Base-by-base conservation (phyloP, 2,797 vertebrate species). In the Xenops minutus region DNA sequence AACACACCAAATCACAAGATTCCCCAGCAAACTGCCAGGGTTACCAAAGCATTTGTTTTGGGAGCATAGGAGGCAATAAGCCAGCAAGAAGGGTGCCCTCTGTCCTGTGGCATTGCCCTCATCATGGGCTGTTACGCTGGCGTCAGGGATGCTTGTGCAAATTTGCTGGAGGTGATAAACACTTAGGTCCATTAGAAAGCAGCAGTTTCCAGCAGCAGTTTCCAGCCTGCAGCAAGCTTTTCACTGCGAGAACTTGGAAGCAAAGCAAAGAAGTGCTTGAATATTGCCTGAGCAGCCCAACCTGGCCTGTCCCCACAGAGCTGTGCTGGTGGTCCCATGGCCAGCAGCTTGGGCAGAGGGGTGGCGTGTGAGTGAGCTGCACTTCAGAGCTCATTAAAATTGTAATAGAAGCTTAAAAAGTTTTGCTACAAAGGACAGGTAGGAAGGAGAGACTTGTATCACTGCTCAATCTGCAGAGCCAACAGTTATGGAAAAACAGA, bases 1-100 rank as follows among this genome's bases (percentile, higher is more conserved):
- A 68, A 58, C 61, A 59, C 14, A 88, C 32, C 54, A 84, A 88
- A 84, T 90, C 89, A 78, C 59, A 81, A 79, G 79, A 92, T 81
- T 87, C 63, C 51, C 34, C 74, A 76, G 67, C 7, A 82, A 71
- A 75, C 44, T 61, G 21, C 76, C 26, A 19, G 30, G 17, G 16
- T 36, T 86, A 48, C 74, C 52, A 86, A 67, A 9, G 3, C 24
- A 63, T 91, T 88, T 94, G 44, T 67, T 89, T 74, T 73, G 34
- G 1, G 18, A 88, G 26, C 2, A 1, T 39, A 44, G 66, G 69
- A 88, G n/a, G 44, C 64, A 61, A 21, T 37, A 66, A 86, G 62
- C 17, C 69, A 84, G 43, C 0, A 7, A 78, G 46, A 20, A n/a
- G 56, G n/a, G 14, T 12, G 27, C 29, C 24, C 21, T 61, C 46